A percentile compares a stretch with the other conserved stretches of the same genome.
Evolutionary conservation across 1,140 invertebrate species (phyloP).

Genomic region (Eriosoma lanigerum): DNA sequence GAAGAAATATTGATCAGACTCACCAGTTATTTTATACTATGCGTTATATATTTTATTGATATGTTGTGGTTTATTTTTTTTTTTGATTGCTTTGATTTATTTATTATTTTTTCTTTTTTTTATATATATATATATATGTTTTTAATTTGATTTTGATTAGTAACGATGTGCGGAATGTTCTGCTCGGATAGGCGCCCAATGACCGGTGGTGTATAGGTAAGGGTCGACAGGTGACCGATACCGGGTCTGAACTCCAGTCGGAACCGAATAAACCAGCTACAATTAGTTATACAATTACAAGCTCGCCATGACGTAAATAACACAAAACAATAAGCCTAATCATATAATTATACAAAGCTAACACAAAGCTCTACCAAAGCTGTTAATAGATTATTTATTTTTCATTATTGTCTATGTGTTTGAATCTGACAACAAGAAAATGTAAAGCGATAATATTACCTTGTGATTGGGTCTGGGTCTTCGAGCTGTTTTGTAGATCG

Average conservation of each 20-base stretch:
- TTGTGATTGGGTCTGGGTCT: constrained; percentile 64
- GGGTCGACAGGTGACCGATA: constrained; percentile 58
- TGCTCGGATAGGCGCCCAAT: constrained; percentile 58
- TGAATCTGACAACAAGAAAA: background rate
- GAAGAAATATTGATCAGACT: constrained; percentile 46
- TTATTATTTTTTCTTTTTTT: constrained; percentile 41
- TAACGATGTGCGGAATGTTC: constrained; percentile 54
- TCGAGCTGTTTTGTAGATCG: constrained; percentile 71
- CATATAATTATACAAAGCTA: constrained; percentile 5
- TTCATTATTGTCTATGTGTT: background rate
- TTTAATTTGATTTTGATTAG: constrained; percentile 52
- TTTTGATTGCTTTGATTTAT: too few relatives aligned
- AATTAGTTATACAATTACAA: constrained; percentile 56
- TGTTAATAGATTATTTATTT: constrained; percentile 25
- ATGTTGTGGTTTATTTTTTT: background rate
- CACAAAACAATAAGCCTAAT: constrained; percentile 11
- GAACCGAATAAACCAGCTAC: constrained; percentile 64
- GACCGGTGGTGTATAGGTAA: constrained; percentile 58
- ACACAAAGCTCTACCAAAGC: constrained; percentile 43
- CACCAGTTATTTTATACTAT: constrained; percentile 42
- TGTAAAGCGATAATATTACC: constrained; percentile 58
- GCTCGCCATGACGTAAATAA: constrained; percentile 8
- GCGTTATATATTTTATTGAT: constrained; percentile 42
- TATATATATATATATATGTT: constrained; percentile 51
- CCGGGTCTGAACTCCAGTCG: constrained; percentile 59